Evolutionary conservation across 2,888 invertebrate species (phyloP).

Genomic region (Thelaira solivaga): DNA sequence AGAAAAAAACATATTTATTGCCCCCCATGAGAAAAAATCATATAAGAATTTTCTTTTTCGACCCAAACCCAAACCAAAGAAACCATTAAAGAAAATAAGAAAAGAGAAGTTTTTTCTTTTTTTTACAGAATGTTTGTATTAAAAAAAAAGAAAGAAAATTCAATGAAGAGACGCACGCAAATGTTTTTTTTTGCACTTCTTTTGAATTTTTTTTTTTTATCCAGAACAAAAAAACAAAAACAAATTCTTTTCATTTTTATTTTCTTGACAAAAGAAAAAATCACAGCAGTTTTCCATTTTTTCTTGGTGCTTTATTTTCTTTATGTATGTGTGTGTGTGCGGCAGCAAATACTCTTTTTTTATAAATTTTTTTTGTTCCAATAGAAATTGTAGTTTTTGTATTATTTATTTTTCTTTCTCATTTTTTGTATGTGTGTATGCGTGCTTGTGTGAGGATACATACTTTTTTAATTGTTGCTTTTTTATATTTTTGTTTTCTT

Average conservation of each 20-base stretch:
- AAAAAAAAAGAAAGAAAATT: background rate
- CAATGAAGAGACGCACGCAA: background rate
- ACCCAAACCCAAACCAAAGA: background rate
- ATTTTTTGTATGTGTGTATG: no score
- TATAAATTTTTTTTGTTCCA: conserved; percentile 11
- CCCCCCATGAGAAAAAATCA: background rate
- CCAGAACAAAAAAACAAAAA: conserved; percentile 35
- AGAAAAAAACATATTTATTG: background rate
- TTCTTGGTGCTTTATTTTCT: conserved; percentile 30
- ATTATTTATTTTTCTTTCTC: background rate
- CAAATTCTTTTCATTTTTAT: conserved; percentile 35
- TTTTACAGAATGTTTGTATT: background rate
- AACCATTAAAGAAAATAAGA: conserved; percentile 7
- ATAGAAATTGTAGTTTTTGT: background rate
- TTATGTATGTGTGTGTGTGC: background rate
- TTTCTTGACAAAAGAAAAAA: conserved; percentile 52
- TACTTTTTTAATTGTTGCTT: conserved; percentile 11
- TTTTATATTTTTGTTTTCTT: conserved; percentile 15
- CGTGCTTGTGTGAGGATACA: no score
- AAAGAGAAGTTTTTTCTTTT: background rate
- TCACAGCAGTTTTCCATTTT: conserved; percentile 34
- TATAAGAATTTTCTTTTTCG: background rate
- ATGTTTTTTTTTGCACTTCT: background rate
- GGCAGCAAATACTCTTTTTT: conserved; percentile 2
- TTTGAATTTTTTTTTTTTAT: conserved; percentile 5